Base-by-base conservation (phyloP, 2,888 invertebrate species). In the Drosophila differens region DNA sequence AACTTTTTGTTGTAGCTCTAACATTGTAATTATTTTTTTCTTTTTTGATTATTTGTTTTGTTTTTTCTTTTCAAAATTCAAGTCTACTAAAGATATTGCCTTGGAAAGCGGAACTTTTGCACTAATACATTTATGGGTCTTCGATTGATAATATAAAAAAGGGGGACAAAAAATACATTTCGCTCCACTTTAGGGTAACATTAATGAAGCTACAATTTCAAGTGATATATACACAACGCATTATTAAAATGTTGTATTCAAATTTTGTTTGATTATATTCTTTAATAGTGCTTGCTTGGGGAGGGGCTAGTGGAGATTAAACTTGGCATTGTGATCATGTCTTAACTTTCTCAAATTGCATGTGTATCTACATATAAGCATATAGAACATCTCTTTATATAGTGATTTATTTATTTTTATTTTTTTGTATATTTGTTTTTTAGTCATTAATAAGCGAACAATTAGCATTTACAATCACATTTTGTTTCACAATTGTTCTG, bases 401-500 rank as follows among this genome's bases (percentile, higher is more conserved):
- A 59, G 44, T 30, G 32, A 47, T 47, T 30, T 59, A 28, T 35
- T 30, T 37, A 22, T 4, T 51, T 14, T 61, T 35, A 9, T 54
- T 33, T 44, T 16, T 33, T 66, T 52, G 49, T 55, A 61, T 47
- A 47, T 47, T 47, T 47, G 14, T 22, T 3, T 71, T 28, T 39
- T 33, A 49, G 22, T 65, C 25, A 49, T 65, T 55, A 57, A 28
- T 64, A 49, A 44, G 64, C 64, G 64, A 64, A 64, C 44, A 64
- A 57, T 57, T 57, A 65, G 74, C 72, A 73, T 74, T 59, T 55
- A 59, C 62, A 73, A 73, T 73, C 74, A 73, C 72, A 73, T 73
- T 73, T 72, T 57, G 35, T 65, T 64, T 72, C 58, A 54, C 54
- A 66, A 52, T 47, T 73, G 52, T 72, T 70, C 41, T 62, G 72